A percentile compares a stretch with the other conserved stretches of the same genome.
Conservation (phyloP, 2,888 invertebrate genomes). For the Cryptosula pallasiana region DNA sequence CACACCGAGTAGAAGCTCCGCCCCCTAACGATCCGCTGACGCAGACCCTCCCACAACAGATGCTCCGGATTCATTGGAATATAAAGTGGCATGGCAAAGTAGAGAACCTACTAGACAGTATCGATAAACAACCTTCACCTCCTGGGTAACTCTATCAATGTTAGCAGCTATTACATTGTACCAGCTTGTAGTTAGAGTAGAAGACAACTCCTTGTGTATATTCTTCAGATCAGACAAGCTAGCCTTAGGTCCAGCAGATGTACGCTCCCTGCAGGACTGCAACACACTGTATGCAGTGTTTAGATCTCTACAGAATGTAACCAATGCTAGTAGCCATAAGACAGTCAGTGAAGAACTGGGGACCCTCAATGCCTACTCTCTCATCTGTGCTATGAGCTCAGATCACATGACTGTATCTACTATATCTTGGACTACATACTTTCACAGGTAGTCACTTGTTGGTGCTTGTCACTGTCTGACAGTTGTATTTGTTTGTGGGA, state of each 20-base stretch:
- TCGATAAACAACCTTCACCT: constrained; percentile 29
- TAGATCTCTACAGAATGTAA: constrained; percentile 35
- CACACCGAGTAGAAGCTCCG: constrained; percentile 34
- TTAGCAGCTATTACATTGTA: no score
- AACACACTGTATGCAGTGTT: constrained; percentile 38
- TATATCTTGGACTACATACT: constrained; percentile 7
- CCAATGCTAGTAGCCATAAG: constrained; percentile 44
- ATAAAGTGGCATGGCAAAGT: constrained; percentile 46
- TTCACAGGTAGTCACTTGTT: neutral
- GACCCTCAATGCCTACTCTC: constrained; percentile 33
- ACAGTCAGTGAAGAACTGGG: constrained; percentile 35
- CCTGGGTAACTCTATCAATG: no score
- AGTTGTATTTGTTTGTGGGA: no score
- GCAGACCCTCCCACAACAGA: constrained; percentile 37
- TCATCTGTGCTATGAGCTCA: neutral
- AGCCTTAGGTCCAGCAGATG: constrained; percentile 36
- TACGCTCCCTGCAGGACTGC: constrained; percentile 34
- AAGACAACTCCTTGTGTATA: neutral
- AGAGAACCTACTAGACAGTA: constrained; percentile 34
- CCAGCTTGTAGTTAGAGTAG: no score
- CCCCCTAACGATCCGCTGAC: constrained; percentile 35
- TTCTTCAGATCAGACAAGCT: constrained; percentile 35
- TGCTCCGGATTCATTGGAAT: constrained; percentile 45
- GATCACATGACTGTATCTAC: constrained; percentile 11
- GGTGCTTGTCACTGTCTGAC: no score